These are phyloP conservation scores for Bruchidius siliquastri DNA, from an alignment of 2,888 invertebrate genomes.

Conservation along the genomic window DNA sequence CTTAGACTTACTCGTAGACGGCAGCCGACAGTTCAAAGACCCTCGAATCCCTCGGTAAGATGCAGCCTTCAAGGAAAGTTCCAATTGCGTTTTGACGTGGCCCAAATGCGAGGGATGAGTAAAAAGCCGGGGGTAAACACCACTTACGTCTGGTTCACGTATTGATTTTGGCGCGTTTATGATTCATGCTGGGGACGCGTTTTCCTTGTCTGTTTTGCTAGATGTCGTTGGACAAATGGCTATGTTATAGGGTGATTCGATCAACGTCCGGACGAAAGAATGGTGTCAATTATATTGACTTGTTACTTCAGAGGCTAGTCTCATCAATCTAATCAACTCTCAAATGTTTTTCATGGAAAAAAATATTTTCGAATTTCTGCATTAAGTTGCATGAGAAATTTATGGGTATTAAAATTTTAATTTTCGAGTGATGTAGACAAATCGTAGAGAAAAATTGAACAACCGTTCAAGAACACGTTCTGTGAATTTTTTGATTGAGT, in stretches of 20 bases:
- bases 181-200: not conserved
- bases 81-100: not conserved
- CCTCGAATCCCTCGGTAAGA: not conserved
- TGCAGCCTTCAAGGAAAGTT: not conserved
- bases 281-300: no score
- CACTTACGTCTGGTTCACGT: not conserved
- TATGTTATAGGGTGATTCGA: not conserved
- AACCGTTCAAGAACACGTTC: no score
- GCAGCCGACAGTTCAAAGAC: not conserved
- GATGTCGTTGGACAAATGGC: not conserved
- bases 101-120: not conserved
- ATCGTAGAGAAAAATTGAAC: no score
- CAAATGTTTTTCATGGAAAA: no score
- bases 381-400: no score
- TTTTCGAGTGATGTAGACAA: no score
- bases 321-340: no score
- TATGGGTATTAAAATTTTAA: no score
- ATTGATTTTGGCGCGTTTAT: not conserved
- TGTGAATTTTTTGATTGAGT: no score
- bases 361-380: no score
- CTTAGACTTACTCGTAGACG: not conserved
- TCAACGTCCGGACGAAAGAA: no score
- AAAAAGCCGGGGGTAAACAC: not conserved
- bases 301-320: no score
- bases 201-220: not conserved